Base-by-base conservation (phyloP, 2,113 vertebrate genomes). In the Brachypteracias leptosomus region DNA sequence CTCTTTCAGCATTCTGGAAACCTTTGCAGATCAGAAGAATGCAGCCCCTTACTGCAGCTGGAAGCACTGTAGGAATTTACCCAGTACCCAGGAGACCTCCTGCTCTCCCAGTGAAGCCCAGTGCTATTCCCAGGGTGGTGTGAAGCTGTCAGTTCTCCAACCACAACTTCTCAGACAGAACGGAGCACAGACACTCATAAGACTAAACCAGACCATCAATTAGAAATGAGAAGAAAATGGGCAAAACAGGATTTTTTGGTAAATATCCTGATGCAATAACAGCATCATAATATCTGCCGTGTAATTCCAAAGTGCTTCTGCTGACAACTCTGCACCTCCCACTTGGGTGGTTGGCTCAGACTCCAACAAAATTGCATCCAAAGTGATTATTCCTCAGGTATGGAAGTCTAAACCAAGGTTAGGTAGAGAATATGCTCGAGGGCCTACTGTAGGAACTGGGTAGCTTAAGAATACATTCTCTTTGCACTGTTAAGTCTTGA, bases 1-100 rank as follows among this genome's bases (percentile, higher is more conserved):
- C 24, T 91, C 88, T 93, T 80, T 73, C 52, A 86, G 68, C 8
- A 0, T 87, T 88, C 59, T 81, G 51, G 76, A 93, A 95, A 67
- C 29, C 18, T 67, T 81, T 47, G 68, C 70, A 67, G 82, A 88
- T 82, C 25, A 81, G 75, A 80, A 96, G 95, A 91, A 85, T 62
- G 75, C 59, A 92, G 44, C 33, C 82, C 90, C 70, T 92, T 49
- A 42, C n/a, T 83, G 72, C 83, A 93, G 83, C 85, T 86, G 79
- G 52, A 51, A 73, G n/a, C n/a, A 44, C 59, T 3, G 2, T 2
- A 80, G 90, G 70, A 86, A 44, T 74, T 49, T 2, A 19, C 42
- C 10, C 33, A 40, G 62, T 19, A 19, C 33, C n/a, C 58, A 11
- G 74, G 70, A 83, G 80, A 62, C 65, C 35, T 76, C 0, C 28